phyloP scores from a whole-genome alignment of 2,113 vertebrate genomes.

The Orthochromis indermauri region DNA sequence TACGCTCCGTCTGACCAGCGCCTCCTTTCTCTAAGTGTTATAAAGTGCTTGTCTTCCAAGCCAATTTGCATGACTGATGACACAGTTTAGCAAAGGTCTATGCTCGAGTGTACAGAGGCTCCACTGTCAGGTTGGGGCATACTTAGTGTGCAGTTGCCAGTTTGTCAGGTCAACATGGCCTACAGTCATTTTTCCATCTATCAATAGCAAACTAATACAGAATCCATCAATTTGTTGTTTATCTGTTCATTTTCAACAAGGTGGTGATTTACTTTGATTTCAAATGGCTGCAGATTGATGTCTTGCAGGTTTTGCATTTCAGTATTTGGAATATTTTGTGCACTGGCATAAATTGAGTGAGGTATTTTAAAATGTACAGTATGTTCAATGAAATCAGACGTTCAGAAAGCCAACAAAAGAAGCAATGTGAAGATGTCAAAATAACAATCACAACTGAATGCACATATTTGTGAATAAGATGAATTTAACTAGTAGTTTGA shows the following conservation, averaged over 20 bases:
- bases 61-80: conserved; percentile 70
- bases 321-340: background rate
- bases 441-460: background rate
- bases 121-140: background rate
- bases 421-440: background rate
- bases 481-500: background rate
- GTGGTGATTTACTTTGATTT: background rate
- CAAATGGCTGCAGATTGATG: background rate
- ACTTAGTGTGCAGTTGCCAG: background rate
- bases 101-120: conserved; percentile 1
- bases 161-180: background rate
- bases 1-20: background rate
- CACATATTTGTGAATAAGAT: background rate
- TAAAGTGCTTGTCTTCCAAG: conserved; percentile 57
- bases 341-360: background rate
- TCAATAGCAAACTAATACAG: background rate
- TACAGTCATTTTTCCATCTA: background rate
- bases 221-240: background rate
- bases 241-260: background rate
- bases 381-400: background rate
- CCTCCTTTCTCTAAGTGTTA: conserved; percentile 49
- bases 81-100: conserved; percentile 19
- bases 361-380: background rate
- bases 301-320: background rate
- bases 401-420: background rate